phyloP scores from a whole-genome alignment of 2,113 vertebrate genomes.

The Vidua macroura region DNA sequence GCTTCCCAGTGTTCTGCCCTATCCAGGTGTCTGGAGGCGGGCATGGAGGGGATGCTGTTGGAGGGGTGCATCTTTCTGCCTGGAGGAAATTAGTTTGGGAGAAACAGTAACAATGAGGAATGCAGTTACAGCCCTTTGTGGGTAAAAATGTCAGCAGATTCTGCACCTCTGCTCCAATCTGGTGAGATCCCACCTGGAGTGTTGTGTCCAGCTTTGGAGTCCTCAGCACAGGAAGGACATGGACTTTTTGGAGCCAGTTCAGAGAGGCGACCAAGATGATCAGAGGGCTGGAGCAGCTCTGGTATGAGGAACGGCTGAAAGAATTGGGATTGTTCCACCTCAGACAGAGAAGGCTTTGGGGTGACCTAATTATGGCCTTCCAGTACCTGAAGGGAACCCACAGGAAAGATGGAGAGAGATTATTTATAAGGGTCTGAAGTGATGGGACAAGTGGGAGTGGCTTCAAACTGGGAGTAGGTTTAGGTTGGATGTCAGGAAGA shows the following conservation, averaged over 20 bases:
- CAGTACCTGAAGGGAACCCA: not conserved
- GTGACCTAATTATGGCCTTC: rapidly evolving
- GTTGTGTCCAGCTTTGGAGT: not conserved
- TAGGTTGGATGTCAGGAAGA: not conserved
- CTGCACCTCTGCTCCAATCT: not conserved
- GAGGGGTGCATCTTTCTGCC: not conserved
- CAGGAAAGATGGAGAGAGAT: not conserved
- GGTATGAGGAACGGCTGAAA: not conserved
- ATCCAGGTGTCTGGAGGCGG: not conserved
- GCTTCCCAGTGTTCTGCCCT: not conserved
- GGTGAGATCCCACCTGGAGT: not conserved
- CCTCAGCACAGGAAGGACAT: not conserved
- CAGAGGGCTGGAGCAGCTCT: not conserved
- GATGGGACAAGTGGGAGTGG: rapidly evolving
- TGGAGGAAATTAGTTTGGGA: not conserved
- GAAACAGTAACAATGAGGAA: not conserved
- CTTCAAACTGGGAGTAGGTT: not conserved
- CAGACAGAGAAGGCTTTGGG: not conserved
- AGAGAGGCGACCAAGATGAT: not conserved
- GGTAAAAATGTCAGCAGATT: not conserved
- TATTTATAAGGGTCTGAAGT: rapidly evolving
- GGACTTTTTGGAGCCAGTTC: not conserved
- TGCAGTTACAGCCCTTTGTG: not conserved
- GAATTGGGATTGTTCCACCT: not conserved
- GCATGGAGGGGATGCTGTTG: rapidly evolving